Evolutionary conservation across 2,797 vertebrate species (phyloP).

Genomic region (Scleropages formosus): DNA sequence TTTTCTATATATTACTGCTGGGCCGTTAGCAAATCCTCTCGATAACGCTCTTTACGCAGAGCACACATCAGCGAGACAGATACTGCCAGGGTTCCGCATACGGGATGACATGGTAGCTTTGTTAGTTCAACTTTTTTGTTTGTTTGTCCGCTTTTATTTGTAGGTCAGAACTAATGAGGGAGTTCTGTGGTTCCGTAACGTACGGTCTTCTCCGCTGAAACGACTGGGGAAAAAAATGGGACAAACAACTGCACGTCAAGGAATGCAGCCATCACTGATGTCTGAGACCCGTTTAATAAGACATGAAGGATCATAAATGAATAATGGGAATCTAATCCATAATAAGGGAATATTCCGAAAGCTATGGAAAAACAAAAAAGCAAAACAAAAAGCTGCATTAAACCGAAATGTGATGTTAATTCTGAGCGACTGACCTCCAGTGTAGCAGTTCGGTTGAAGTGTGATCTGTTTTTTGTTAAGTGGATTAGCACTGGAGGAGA

Average conservation of each 20-base stretch:
- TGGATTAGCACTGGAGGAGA: slow-evolving; percentile 6
- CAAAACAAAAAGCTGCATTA: not conserved
- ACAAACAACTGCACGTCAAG: not conserved
- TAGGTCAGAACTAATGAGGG: not conserved
- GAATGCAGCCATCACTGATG: not conserved
- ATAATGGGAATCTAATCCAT: not conserved
- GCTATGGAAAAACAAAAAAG: not conserved
- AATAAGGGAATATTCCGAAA: not conserved
- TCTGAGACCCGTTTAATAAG: not conserved
- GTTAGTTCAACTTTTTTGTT: not conserved
- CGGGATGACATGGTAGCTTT: not conserved
- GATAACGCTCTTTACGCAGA: not conserved
- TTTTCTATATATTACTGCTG: not conserved
- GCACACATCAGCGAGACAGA: not conserved
- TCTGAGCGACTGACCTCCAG: not conserved
- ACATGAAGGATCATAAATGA: not conserved
- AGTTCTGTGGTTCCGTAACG: not conserved
- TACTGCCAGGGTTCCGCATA: not conserved
- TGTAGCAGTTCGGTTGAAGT: not conserved
- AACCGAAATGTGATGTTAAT: not conserved
- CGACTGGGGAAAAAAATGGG: not conserved
- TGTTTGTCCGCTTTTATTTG: not conserved
- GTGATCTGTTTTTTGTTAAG: slow-evolving; percentile 29
- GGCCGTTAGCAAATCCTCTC: not conserved
- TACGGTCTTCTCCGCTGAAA: not conserved